Percentiles rank a stretch among this genome's conserved stretches.
Evolutionary conservation across 2,113 vertebrate species (phyloP).

Genomic region (Corythornis cristatus): DNA sequence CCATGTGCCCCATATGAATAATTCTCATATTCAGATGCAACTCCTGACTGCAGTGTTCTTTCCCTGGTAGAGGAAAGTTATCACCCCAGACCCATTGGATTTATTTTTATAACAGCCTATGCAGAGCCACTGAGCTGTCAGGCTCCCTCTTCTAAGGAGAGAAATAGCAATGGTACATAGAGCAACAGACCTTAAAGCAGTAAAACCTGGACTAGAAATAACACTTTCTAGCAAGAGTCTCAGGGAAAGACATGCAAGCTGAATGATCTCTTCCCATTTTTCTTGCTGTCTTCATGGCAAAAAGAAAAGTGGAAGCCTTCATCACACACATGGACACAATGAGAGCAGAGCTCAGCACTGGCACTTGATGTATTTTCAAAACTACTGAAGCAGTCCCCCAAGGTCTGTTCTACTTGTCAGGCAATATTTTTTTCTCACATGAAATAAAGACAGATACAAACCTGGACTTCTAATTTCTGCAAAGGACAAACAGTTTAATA

Average conservation of each 20-base stretch:
- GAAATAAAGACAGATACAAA: constrained; percentile 11
- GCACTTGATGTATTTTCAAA: background rate
- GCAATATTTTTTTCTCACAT: background rate
- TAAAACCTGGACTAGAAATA: background rate
- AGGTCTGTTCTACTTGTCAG: background rate
- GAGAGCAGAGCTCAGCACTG: background rate
- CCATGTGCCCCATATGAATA: background rate
- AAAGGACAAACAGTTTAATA: background rate
- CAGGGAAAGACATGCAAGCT: background rate
- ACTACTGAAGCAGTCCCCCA: background rate
- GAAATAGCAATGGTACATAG: background rate
- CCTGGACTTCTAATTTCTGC: background rate
- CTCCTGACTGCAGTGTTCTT: background rate
- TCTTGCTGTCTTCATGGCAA: background rate
- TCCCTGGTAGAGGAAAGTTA: background rate
- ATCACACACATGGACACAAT: background rate
- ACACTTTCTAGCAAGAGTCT: background rate
- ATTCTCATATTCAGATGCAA: background rate
- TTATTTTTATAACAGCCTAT: background rate
- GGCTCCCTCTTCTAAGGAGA: background rate
- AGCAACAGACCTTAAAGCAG: background rate
- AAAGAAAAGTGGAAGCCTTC: background rate
- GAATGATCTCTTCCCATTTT: background rate
- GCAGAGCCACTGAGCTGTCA: background rate
- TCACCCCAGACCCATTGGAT: background rate